Evolutionary conservation across 2,888 invertebrate species (phyloP), one percentile per base, ranked within the genome.

Genomic region (Conus canariensis): DNA sequence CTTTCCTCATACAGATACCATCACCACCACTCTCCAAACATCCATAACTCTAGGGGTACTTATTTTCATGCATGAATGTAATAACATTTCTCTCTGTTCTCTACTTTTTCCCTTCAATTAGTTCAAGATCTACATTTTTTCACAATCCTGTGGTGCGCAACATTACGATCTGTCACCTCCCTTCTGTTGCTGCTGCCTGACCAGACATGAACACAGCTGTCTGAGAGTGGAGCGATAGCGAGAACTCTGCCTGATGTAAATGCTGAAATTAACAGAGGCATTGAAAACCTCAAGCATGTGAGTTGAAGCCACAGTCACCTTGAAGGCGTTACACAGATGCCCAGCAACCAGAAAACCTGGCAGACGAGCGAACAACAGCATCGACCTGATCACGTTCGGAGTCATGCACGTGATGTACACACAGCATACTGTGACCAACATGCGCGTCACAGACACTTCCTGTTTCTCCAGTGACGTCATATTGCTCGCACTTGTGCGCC

Each of bases 391-490:
- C 8, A n/a, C 74, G 8, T 22, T n/a, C 6, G 74, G 74, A 22
- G 74, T 74, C 74, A 74, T 74, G 74, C 74, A 74, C 25, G n/a
- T 9, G n/a, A 74, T 10, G n/a, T 74, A 74, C 22, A 25, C 74
- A 10, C 74, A 74, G n/a, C 74, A 74, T n/a, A 74, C 74, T n/a
- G 74, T 74, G n/a, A 74, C 74, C 74, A 74, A 74, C 74, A 74
- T 74, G n/a, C 74, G 74, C n/a, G 74, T 74, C 74, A 74, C 4
- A 5, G 74, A 74, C 74, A 74, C 74, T n/a, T 74, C 74, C 74
- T 74, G 74, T 25, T 74, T 74, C 74, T 74, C 74, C n/a, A n/a
- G 5, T 88, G 88, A 88, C 88, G 80, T 80, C 77, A 60, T 88
- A 59, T 59, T 19, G 19, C 80, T 19, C 19, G 88, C 45, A 25